Conservation (phyloP, 2,888 invertebrate species). For the Cetonia aurata region DNA sequence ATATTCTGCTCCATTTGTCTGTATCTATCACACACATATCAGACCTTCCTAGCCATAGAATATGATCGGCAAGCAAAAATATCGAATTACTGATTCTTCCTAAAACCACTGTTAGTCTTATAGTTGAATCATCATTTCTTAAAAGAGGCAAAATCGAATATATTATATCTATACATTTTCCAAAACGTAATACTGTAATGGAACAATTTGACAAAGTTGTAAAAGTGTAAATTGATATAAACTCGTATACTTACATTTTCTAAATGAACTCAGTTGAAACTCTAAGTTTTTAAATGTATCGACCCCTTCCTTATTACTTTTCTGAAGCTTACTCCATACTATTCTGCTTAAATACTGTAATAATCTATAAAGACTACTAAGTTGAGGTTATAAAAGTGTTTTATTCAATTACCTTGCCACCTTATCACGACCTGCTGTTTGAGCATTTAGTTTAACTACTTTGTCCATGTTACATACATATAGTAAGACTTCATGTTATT, state of each 20-base stretch:
- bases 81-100: constrained; percentile 85
- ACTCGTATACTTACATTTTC: constrained; percentile 79
- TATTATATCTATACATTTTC: constrained; percentile 85
- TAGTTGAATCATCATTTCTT: constrained; percentile 78
- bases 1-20: constrained; percentile 80
- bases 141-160: constrained; percentile 80
- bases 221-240: background rate
- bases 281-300: constrained; percentile 86
- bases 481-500: constrained; percentile 12
- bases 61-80: constrained; percentile 87
- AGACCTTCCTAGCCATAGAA: constrained; percentile 85
- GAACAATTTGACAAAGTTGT: background rate
- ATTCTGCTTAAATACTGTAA: constrained; percentile 86
- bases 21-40: constrained; percentile 78
- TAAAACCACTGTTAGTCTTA: constrained; percentile 80
- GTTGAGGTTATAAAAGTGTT: constrained; percentile 37
- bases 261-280: constrained; percentile 84
- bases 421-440: constrained; percentile 69
- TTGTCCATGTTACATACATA: constrained; percentile 63
- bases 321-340: constrained; percentile 82
- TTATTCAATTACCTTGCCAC: constrained; percentile 63
- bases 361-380: constrained; percentile 71
- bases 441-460: constrained; percentile 66
- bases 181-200: constrained; percentile 84
- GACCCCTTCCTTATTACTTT: constrained; percentile 74